phyloP scores from a whole-genome alignment of 2,888 invertebrate genomes.

The Nasonia oneida region DNA sequence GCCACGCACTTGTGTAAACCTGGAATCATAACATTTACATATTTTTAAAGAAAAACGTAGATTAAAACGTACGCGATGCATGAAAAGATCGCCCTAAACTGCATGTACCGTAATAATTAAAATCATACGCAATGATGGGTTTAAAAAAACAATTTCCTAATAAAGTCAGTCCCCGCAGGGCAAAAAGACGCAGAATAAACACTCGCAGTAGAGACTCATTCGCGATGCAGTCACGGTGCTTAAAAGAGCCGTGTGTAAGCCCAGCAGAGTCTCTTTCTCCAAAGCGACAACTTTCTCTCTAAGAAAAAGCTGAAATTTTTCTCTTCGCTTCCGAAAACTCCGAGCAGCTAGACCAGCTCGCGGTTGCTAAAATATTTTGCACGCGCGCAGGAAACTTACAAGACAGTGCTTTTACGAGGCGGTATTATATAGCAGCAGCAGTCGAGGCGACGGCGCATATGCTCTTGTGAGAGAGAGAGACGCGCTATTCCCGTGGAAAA shows the following conservation, averaged over 20 bases:
- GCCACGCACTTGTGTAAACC: too few species aligned
- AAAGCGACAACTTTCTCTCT: not conserved
- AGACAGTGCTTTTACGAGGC: slow-evolving; percentile 59
- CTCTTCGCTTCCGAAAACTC: slow-evolving; percentile 24
- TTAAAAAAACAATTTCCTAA: not conserved
- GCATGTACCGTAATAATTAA: too few species aligned
- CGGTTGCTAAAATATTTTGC: slow-evolving; percentile 56
- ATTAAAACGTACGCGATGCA: too few species aligned
- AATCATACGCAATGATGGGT: not conserved
- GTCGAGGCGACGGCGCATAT: slow-evolving; percentile 7
- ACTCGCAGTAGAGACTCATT: not conserved
- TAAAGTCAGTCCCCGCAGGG: not conserved
- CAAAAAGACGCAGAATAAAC: not conserved
- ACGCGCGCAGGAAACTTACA: slow-evolving; percentile 44
- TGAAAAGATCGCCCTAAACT: too few species aligned
- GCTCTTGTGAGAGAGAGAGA: not conserved
- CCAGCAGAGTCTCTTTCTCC: not conserved
- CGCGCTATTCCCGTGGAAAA: slow-evolving; percentile 40
- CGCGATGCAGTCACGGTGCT: not conserved
- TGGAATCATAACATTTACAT: too few species aligned
- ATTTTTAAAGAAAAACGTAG: too few species aligned
- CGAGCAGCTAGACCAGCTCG: not conserved
- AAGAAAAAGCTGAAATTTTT: slow-evolving; percentile 52
- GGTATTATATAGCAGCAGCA: not conserved
- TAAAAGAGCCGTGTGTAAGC: not conserved